These are phyloP conservation scores for Xiphophorus birchmanni DNA, from an alignment of 2,797 vertebrate genomes.

Conservation along the genomic window DNA sequence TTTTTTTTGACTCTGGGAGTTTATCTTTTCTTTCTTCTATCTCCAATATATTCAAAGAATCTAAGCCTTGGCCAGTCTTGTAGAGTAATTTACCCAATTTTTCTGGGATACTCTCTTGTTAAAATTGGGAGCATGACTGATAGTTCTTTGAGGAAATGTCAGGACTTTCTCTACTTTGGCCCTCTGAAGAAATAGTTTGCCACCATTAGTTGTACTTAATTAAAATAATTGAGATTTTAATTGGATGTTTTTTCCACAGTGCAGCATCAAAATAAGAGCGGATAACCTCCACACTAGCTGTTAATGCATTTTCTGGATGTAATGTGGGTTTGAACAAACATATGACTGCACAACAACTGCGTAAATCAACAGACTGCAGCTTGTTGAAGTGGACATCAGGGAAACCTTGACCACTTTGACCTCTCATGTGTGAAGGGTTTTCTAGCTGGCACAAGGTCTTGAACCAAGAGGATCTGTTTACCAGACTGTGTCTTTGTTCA, in stretches of 20 bases:
- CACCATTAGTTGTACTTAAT: constrained; percentile 21
- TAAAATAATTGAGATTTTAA: constrained; percentile 19
- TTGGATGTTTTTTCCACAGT: constrained; percentile 7
- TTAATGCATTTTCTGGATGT: neutral
- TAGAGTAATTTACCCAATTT: constrained; percentile 11
- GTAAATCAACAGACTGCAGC: constrained; percentile 31
- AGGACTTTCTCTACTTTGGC: constrained; percentile 12
- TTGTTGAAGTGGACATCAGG: constrained; percentile 30
- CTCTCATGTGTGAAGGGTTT: constrained; percentile 28
- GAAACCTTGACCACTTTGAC: constrained; percentile 22
- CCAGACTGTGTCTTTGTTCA: constrained; percentile 33
- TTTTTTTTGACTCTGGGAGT: constrained; percentile 2
- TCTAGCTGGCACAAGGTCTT: constrained; percentile 30
- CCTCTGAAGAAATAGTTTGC: constrained; percentile 32
- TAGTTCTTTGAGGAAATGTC: constrained; percentile 18
- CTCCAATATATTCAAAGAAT: constrained; percentile 9
- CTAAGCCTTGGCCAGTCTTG: constrained; percentile 22
- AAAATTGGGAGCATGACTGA: constrained; percentile 25
- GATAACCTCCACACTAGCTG: constrained; percentile 17
- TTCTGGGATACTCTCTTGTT: constrained; percentile 20
- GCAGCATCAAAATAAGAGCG: constrained; percentile 13
- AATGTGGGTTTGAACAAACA: constrained; percentile 21
- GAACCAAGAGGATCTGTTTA: constrained; percentile 42
- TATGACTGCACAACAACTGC: constrained; percentile 10
- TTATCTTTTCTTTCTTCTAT: constrained; percentile 2